These are phyloP conservation scores for Pungitius pungitius DNA, from an alignment of 2,113 vertebrate species.

Conservation along the genomic window DNA sequence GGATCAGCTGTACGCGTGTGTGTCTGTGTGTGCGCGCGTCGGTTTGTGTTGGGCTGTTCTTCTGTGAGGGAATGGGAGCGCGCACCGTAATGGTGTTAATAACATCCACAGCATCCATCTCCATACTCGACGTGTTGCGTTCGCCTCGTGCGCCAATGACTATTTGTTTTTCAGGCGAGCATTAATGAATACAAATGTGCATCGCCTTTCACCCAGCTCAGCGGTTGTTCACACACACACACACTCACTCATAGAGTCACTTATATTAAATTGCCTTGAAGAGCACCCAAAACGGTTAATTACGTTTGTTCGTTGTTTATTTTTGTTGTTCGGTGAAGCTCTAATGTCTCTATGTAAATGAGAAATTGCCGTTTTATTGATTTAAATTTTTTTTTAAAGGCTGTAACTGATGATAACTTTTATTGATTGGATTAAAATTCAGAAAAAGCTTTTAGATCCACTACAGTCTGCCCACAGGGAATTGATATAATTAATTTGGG, in stretches of 20 bases:
- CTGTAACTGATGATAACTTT: not conserved
- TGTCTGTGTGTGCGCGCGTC: not conserved
- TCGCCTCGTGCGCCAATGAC: not conserved
- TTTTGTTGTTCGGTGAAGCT: slow-evolving; percentile 10
- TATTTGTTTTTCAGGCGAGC: slow-evolving; percentile 66
- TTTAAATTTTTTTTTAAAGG: not conserved
- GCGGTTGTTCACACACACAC: not conserved
- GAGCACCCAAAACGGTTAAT: slow-evolving; percentile 19
- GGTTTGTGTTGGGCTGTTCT: slow-evolving; percentile 3
- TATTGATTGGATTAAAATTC: not conserved
- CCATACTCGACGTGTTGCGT: slow-evolving; percentile 41
- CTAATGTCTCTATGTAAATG: slow-evolving; percentile 10
- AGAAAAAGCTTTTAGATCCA: not conserved
- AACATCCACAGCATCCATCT: slow-evolving; percentile 63
- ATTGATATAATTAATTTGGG: not conserved
- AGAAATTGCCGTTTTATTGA: slow-evolving; percentile 26
- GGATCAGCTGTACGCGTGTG: slow-evolving; percentile 55
- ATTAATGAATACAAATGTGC: slow-evolving; percentile 76
- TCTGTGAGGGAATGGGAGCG: not conserved
- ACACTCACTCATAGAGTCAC: slow-evolving; percentile 5
- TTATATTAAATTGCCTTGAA: slow-evolving; percentile 28
- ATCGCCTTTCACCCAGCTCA: slow-evolving; percentile 45
- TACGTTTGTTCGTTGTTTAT: slow-evolving; percentile 19
- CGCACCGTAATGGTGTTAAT: slow-evolving; percentile 55
- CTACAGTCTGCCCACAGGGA: not conserved